Percentiles rank a stretch among this genome's conserved stretches.
These are phyloP conservation scores for Latrodectus geometricus DNA, from an alignment of 1,140 invertebrate genomes.

Conservation along the genomic window DNA sequence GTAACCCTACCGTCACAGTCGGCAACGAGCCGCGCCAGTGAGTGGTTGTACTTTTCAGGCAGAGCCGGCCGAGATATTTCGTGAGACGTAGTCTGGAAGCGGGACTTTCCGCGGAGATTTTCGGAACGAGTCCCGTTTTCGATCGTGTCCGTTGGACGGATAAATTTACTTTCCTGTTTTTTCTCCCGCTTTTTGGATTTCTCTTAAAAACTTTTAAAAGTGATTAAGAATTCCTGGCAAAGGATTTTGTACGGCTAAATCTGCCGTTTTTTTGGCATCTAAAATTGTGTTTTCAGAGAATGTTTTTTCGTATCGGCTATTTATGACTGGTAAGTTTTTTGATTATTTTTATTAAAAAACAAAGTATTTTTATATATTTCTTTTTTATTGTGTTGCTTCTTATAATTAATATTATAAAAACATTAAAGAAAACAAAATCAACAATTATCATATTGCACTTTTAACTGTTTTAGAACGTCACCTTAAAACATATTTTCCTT, in stretches of 20 bases:
- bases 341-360: background rate
- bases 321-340: background rate
- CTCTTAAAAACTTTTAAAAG: background rate
- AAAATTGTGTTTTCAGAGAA: background rate
- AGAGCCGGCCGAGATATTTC: background rate
- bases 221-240: background rate
- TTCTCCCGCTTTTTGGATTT: constrained; percentile 1
- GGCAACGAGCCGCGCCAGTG: constrained; percentile 19
- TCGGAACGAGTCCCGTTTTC: background rate
- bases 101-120: background rate
- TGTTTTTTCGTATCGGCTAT: constrained; percentile 3
- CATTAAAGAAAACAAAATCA: background rate
- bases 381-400: background rate
- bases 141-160: background rate
- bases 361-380: background rate
- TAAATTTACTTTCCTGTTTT: background rate
- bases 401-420: background rate
- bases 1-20: constrained; percentile 35
- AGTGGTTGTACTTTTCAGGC: background rate
- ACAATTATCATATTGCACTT: background rate
- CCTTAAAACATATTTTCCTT: background rate
- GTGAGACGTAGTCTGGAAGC: background rate
- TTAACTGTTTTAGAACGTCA: background rate
- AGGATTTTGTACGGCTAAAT: background rate
- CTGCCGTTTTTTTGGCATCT: background rate